Evolutionary conservation across 37 sponge, comb jelly and placozoan genomes (phyloP).

Genomic region (Bolinopsis microptera): DNA sequence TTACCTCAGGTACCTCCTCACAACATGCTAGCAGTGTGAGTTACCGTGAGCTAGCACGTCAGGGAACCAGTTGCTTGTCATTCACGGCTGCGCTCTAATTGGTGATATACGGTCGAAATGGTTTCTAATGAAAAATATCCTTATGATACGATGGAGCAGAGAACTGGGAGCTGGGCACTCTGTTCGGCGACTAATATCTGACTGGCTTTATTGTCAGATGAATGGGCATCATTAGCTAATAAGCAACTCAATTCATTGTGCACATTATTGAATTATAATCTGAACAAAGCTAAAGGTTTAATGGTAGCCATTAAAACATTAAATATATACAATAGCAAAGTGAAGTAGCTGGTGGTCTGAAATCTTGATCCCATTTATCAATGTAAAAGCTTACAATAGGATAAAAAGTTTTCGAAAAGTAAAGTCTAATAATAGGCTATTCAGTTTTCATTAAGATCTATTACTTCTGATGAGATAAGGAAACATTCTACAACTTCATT

Average conservation of each 20-base stretch:
- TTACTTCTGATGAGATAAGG: no score
- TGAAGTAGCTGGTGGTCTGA: no score
- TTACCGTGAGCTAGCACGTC: neutral
- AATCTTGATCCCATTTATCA: no score
- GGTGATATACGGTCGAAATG: neutral
- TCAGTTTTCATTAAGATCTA: no score
- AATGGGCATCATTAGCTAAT: neutral
- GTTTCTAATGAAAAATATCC: neutral
- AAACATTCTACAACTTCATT: no score
- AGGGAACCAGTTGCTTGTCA: neutral
- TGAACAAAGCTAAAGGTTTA: neutral
- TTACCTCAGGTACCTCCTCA: no score
- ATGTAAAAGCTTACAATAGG: no score
- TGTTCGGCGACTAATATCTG: no score
- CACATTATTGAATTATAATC: neutral
- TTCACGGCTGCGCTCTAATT: neutral
- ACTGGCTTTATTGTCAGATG: neutral
- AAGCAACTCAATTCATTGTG: neutral
- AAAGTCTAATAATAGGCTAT: no score
- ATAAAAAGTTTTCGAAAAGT: no score
- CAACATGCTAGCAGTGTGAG: no score
- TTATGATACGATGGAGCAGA: neutral
- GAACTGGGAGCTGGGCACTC: neutral
- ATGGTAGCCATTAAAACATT: neutral
- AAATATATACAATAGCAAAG: no score